Percentiles rank a stretch among this genome's conserved stretches.
These are phyloP conservation scores for Hiodon tergisus DNA, from an alignment of 2,113 vertebrate genomes.

Conservation along the genomic window DNA sequence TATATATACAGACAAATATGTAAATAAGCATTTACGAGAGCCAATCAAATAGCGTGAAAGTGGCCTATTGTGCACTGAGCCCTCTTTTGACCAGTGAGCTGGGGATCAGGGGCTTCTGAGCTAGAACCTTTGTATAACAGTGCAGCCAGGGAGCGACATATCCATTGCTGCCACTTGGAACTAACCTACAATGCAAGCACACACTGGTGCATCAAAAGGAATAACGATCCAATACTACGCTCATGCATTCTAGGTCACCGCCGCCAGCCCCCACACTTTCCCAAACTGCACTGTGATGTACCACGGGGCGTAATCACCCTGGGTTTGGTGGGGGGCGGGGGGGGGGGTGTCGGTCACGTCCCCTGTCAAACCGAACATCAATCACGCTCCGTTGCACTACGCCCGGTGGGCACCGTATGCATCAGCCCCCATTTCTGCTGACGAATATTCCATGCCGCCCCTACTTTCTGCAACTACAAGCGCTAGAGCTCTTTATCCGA, in stretches of 20 bases:
- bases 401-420: slow-evolving; percentile 52
- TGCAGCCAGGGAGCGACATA: too few species aligned
- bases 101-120: too few species aligned
- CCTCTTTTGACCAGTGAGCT: too few species aligned
- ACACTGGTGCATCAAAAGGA: slow-evolving; percentile 51
- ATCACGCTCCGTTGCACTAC: slow-evolving; percentile 44
- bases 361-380: slow-evolving; percentile 53
- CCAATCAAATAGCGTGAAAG: too few species aligned
- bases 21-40: too few species aligned
- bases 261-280: slow-evolving; percentile 38
- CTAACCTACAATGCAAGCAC: too few species aligned
- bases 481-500: too few species aligned
- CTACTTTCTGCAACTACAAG: slow-evolving; percentile 35
- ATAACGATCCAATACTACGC: slow-evolving; percentile 38
- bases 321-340: slow-evolving; percentile 14
- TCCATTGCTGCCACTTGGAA: too few species aligned
- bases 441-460: slow-evolving; percentile 52
- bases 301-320: slow-evolving; percentile 37
- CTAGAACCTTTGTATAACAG: too few species aligned
- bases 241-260: slow-evolving; percentile 51
- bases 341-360: slow-evolving; percentile 41
- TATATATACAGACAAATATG: too few species aligned
- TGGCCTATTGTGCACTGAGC: too few species aligned
- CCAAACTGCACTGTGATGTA: slow-evolving; percentile 7
- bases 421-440: slow-evolving; percentile 65